phyloP scores from a whole-genome alignment of 2,113 vertebrate species.

The Poicephalus meyeri region DNA sequence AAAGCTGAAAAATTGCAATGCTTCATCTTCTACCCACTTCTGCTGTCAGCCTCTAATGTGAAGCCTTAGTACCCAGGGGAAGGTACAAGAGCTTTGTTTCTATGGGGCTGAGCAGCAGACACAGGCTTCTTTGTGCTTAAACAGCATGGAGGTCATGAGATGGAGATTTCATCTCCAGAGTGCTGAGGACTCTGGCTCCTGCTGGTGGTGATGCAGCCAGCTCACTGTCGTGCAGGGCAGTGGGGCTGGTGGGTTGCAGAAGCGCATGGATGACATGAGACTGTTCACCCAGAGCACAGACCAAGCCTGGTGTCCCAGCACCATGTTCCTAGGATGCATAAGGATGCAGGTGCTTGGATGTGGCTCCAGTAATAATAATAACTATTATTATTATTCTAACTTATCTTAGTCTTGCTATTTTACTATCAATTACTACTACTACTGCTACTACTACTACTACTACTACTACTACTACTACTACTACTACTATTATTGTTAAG shows the following conservation, averaged over 20 bases:
- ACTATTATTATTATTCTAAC: neutral
- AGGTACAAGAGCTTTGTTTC: neutral
- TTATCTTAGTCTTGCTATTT: neutral
- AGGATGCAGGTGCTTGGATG: neutral
- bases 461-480: neutral
- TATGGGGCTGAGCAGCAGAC: neutral
- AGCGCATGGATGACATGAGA: accelerated
- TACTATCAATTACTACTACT: neutral
- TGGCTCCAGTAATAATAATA: neutral
- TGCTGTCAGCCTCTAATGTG: neutral
- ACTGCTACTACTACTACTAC: neutral
- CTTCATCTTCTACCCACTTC: constrained; percentile 1
- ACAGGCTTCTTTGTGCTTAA: neutral
- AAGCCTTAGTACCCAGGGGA: neutral
- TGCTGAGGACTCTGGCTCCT: neutral
- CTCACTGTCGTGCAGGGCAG: neutral
- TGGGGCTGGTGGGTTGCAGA: neutral
- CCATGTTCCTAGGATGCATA: neutral
- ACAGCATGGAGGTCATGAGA: accelerated
- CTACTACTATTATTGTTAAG: neutral
- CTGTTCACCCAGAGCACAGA: neutral
- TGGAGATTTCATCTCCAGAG: neutral
- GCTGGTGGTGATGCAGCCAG: neutral
- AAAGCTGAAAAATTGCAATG: neutral
- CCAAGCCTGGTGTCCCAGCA: neutral